A percentile compares a stretch with the other conserved stretches of the same genome.
phyloP scores from a whole-genome alignment of 2,797 vertebrate genomes.

The Diplodus puntazzo region DNA sequence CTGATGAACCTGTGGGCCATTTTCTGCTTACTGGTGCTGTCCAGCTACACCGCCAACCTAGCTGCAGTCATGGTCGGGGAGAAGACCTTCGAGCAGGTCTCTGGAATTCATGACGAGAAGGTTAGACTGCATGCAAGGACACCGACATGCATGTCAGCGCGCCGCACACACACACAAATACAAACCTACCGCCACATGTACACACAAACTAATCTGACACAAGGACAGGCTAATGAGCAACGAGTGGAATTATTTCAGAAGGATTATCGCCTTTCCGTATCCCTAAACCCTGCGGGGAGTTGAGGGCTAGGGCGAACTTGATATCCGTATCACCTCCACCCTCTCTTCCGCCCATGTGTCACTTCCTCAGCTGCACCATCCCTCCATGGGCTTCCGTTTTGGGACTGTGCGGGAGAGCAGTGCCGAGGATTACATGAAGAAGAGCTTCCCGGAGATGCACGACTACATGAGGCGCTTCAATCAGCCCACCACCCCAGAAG shows the following conservation, averaged over 20 bases:
- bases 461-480: slow-evolving; percentile 93
- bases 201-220: slow-evolving; percentile 62
- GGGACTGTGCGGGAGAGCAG: slow-evolving; percentile 98
- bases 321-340: slow-evolving; percentile 19
- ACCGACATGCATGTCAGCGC: slow-evolving; percentile 17
- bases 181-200: not conserved
- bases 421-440: slow-evolving; percentile 96
- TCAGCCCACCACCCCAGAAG: slow-evolving; percentile 92
- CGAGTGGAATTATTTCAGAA: slow-evolving; percentile 60
- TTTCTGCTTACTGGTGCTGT: slow-evolving; percentile 96
- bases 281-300: slow-evolving; percentile 54
- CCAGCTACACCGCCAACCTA: slow-evolving; percentile 96
- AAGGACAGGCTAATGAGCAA: slow-evolving; percentile 70
- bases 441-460: slow-evolving; percentile 96
- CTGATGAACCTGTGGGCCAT: slow-evolving; percentile 99
- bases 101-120: slow-evolving; percentile 93
- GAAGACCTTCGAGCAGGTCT: slow-evolving; percentile 95
- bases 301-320: slow-evolving; percentile 35
- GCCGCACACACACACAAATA: not conserved
- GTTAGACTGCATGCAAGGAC: slow-evolving; percentile 77
- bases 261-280: slow-evolving; percentile 64
- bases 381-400: slow-evolving; percentile 92
- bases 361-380: slow-evolving; percentile 91
- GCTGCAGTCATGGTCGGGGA: slow-evolving; percentile 98
- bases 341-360: slow-evolving; percentile 77